A percentile compares a stretch with the other conserved stretches of the same genome.
These are phyloP conservation scores for Crotalus horridus DNA, from an alignment of 2,113 vertebrate species.

Conservation along the genomic window DNA sequence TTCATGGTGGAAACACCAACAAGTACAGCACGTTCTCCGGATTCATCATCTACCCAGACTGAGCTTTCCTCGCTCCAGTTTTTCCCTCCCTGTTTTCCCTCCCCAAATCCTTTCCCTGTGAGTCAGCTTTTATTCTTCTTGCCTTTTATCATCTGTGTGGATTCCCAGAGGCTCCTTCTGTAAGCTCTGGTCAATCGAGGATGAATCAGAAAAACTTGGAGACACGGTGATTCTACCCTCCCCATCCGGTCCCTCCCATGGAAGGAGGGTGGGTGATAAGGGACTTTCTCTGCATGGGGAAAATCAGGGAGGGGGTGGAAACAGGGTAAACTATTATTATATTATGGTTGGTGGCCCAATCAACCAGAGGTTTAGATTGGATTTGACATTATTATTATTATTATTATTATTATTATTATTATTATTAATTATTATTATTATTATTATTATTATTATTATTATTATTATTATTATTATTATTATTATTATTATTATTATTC, in stretches of 20 bases:
- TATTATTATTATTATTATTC: no score
- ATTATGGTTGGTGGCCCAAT: background rate
- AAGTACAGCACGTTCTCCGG: slow-evolving; percentile 96
- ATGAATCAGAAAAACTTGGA: slow-evolving; percentile 7
- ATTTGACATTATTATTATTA: background rate
- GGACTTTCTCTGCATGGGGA: slow-evolving; percentile 18
- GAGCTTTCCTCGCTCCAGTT: background rate
- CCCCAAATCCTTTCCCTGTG: background rate
- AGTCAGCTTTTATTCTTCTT: slow-evolving; percentile 24
- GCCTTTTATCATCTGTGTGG: slow-evolving; percentile 26
- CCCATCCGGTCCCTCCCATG: background rate
- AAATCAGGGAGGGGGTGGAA: slow-evolving; percentile 18
- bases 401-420: background rate
- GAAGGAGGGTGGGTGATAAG: background rate
- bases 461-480: background rate
- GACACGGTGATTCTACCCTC: background rate
- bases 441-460: no score
- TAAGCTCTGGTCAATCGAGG: background rate
- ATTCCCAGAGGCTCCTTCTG: background rate
- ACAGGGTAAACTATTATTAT: slow-evolving; percentile 11
- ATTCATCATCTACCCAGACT: slow-evolving; percentile 87
- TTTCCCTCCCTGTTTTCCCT: background rate
- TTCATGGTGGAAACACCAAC: slow-evolving; percentile 90
- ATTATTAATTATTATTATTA: no score
- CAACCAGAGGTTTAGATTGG: background rate